phyloP scores from a whole-genome alignment of 2,888 invertebrate species.

The Augiades crinisus region DNA sequence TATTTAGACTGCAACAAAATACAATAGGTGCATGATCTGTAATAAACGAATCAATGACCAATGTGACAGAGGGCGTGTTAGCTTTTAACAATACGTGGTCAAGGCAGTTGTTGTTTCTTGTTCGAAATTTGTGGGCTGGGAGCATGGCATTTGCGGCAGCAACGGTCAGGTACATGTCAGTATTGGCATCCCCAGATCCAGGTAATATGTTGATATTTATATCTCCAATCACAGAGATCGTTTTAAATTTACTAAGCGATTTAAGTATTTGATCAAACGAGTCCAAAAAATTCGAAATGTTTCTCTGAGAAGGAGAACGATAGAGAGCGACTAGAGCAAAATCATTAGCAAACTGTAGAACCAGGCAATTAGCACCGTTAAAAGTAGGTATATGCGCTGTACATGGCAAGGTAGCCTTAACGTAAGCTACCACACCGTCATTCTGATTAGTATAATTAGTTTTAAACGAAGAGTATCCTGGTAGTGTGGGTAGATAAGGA shows the following conservation, averaged over 20 bases:
- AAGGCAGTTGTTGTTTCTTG: background rate
- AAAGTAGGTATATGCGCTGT: background rate
- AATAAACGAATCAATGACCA: background rate
- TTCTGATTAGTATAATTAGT: background rate
- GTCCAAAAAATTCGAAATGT: background rate
- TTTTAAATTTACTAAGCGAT: background rate
- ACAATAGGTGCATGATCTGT: constrained; percentile 10
- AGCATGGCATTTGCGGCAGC: constrained; percentile 4
- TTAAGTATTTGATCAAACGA: background rate
- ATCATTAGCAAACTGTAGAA: constrained; percentile 1
- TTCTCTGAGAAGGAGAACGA: constrained; percentile 9
- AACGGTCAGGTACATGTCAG: background rate
- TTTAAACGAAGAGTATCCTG: background rate
- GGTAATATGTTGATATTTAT: constrained; percentile 6
- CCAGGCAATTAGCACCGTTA: background rate
- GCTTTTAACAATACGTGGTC: constrained; percentile 8
- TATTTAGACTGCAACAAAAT: background rate
- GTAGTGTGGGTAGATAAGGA: background rate
- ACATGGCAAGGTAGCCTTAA: background rate
- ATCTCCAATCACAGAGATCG: constrained; percentile 1
- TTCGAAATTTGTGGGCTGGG: background rate
- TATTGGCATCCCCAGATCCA: background rate
- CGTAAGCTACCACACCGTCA: background rate
- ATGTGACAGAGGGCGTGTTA: background rate
- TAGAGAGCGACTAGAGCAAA: constrained; percentile 1